Conservation (phyloP, 2,888 invertebrate genomes). For the Harpalus rufipes region DNA sequence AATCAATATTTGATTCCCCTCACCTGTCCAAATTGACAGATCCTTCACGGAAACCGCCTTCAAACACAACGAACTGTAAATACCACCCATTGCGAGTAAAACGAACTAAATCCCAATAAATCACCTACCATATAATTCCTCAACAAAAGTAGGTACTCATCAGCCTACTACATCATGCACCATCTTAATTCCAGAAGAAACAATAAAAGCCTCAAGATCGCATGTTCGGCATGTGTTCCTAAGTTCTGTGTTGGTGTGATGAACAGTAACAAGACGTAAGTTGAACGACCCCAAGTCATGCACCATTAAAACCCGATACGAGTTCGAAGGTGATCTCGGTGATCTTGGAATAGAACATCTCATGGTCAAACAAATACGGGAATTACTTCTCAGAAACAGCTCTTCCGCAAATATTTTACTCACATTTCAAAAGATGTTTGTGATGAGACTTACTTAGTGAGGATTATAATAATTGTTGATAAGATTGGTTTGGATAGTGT, state of each 20-base stretch:
- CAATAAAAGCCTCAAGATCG: conserved; percentile 48
- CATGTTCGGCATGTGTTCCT: conserved; percentile 9
- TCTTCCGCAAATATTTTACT: conserved; percentile 13
- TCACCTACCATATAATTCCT: neutral
- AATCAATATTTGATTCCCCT: neutral
- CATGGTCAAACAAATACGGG: conserved; percentile 42
- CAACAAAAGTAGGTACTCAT: neutral
- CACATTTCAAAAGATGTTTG: neutral
- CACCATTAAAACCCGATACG: conserved; percentile 50
- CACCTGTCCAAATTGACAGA: neutral
- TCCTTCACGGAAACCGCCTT: neutral
- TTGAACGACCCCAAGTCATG: conserved; percentile 55
- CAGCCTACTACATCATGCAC: conserved; percentile 15
- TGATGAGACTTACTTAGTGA: neutral
- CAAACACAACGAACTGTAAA: conserved; percentile 1
- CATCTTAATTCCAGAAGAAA: conserved; percentile 34
- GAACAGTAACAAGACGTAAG: conserved; percentile 48
- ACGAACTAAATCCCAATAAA: neutral
- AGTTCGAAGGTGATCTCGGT: conserved; percentile 51
- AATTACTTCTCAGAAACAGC: conserved; percentile 25
- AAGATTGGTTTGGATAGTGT: neutral
- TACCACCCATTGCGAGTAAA: neutral
- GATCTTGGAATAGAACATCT: conserved; percentile 31
- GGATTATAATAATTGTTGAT: neutral
- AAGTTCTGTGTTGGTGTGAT: conserved; percentile 53